Conservation (phyloP, 2,113 vertebrate genomes). For the Atrichornis clamosus region DNA sequence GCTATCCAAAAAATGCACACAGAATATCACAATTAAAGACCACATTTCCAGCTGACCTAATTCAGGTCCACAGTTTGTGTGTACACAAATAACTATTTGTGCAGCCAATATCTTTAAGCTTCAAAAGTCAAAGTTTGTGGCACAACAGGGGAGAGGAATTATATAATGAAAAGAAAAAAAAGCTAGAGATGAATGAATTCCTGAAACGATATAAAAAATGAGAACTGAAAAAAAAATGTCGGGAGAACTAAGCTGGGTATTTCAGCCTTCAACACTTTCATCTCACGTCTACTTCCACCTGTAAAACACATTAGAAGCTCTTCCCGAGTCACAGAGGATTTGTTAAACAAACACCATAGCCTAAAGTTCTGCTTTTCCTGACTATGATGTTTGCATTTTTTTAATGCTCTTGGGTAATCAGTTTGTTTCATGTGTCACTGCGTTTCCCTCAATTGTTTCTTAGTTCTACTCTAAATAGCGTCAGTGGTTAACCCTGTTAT, state of each 20-base stretch:
- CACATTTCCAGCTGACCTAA: slow-evolving; percentile 40
- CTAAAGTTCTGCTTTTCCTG: neutral
- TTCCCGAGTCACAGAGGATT: neutral
- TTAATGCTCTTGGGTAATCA: neutral
- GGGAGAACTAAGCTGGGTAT: neutral
- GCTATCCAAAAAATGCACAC: neutral
- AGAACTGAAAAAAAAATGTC: neutral
- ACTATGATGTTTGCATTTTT: neutral
- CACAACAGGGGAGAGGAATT: neutral
- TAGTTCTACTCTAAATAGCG: neutral
- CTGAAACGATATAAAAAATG: neutral
- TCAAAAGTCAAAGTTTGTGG: neutral
- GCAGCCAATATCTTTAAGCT: neutral
- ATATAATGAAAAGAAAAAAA: neutral
- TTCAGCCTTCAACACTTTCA: slow-evolving; percentile 14
- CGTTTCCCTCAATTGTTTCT: neutral
- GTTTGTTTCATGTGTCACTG: neutral
- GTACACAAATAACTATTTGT: neutral
- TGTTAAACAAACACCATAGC: neutral
- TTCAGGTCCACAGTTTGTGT: neutral
- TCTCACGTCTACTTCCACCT: neutral
- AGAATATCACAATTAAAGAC: slow-evolving; percentile 21
- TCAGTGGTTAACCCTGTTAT: neutral
- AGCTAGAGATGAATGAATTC: neutral
- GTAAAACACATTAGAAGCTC: neutral